Evolutionary conservation across 2,113 vertebrate genomes (phyloP).

Genomic region (Oophaga pumilio): DNA sequence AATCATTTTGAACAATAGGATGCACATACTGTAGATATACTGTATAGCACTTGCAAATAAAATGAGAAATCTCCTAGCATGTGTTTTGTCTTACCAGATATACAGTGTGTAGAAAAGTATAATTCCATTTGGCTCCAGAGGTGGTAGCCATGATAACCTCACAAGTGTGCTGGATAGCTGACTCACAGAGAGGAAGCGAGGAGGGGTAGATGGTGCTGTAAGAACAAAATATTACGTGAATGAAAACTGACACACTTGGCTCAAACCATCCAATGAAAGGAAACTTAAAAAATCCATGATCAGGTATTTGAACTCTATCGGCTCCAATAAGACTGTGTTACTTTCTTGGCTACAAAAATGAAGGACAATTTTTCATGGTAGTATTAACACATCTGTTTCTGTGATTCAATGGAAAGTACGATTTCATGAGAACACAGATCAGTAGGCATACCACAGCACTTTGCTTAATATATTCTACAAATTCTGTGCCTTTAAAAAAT

Average conservation of each 20-base stretch:
- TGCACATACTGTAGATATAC: background rate
- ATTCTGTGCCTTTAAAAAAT: slow-evolving; percentile 60
- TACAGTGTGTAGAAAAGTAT: slow-evolving; percentile 90
- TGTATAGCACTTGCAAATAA: background rate
- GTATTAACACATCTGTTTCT: slow-evolving; percentile 78
- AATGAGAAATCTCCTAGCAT: background rate
- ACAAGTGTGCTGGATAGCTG: slow-evolving; percentile 89
- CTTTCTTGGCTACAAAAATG: slow-evolving; percentile 70
- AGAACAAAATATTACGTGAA: slow-evolving; percentile 40
- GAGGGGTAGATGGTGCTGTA: slow-evolving; percentile 90
- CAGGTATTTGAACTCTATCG: slow-evolving; percentile 55
- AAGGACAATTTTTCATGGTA: slow-evolving; percentile 77
- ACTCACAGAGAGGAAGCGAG: slow-evolving; percentile 80
- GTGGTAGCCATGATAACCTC: slow-evolving; percentile 91
- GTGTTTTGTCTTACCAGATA: slow-evolving; percentile 84
- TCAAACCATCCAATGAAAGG: slow-evolving; percentile 42
- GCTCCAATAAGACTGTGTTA: slow-evolving; percentile 64
- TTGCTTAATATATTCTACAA: slow-evolving; percentile 66
- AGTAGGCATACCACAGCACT: slow-evolving; percentile 67
- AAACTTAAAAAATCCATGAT: slow-evolving; percentile 60
- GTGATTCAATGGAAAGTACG: slow-evolving; percentile 75
- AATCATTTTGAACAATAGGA: background rate
- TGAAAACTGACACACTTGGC: background rate
- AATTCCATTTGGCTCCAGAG: slow-evolving; percentile 88
- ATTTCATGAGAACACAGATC: slow-evolving; percentile 77